Base-by-base conservation (phyloP, 2,113 vertebrate genomes). In the Cyprinus carpio region DNA sequence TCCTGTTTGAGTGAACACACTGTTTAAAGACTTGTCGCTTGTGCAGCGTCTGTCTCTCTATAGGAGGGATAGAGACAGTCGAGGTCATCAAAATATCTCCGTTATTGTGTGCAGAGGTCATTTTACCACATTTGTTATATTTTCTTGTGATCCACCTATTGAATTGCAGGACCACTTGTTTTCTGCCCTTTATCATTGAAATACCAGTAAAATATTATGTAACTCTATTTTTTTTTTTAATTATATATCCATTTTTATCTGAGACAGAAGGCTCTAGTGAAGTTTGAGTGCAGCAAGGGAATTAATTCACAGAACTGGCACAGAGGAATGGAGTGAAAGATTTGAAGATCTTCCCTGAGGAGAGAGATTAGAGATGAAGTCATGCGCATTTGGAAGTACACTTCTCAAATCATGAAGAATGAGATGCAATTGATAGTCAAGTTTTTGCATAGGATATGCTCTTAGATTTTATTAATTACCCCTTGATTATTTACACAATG, bases 1-100 rank as follows among this genome's bases (percentile, higher is more conserved):
- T 84, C 84, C 60, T 54, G 82, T 69, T 84, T 69, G 27, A 80
- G 69, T 40, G 29, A 80, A 65, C 60, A 64, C 7, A n/a, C n/a
- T 75, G 23, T 27, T 80, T 43, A 81, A 81, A 81, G 76, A 25
- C 60, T 88, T 40, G 20, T 46, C 29, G 46, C 40, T 74, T 49
- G 12, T 34, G 29, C 29, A 71, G 37, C 37, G n/a, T 82, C n/a
- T 6, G 12, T 64, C 40, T 65, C 77, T 64, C 77, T 60, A 31
- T 80, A 16, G 56, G 77, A 78, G 54, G 27, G 29, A 60, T 40
- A 64, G 34, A 64, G 11, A 40, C 12, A 40, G 56, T 4, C 15
- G 3, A 64, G 34, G 58, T 80, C 58, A 18, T 60, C 34, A 58
- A 13, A 58, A 78, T 58, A 12, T 37, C 16, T 11, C 13, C 13